Conservation (phyloP, 2,888 invertebrate genomes). For the Ctena decussata region DNA sequence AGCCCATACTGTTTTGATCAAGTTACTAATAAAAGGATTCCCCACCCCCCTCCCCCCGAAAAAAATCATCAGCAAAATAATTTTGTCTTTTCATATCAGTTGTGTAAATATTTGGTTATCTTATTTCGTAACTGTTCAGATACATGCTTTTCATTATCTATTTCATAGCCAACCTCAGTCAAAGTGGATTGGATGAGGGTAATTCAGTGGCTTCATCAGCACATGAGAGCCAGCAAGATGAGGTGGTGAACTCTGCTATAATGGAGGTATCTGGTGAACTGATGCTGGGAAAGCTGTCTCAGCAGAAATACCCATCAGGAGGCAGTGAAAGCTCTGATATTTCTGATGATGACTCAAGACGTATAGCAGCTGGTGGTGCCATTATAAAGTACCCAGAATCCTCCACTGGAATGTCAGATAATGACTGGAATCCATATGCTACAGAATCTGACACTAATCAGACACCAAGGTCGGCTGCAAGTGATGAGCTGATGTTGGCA, state of each 20-base stretch:
- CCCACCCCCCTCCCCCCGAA: too few relatives aligned
- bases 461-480: constrained; percentile 71
- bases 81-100: too few relatives aligned
- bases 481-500: constrained; percentile 39
- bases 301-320: constrained; percentile 55
- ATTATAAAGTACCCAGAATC: constrained; percentile 81
- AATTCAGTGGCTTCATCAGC: constrained; percentile 54
- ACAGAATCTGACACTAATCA: constrained; percentile 81
- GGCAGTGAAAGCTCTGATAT: constrained; percentile 70
- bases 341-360: constrained; percentile 61
- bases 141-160: too few relatives aligned
- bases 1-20: too few relatives aligned
- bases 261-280: constrained; percentile 81
- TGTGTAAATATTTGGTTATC: too few relatives aligned
- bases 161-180: constrained; percentile 44
- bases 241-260: constrained; percentile 76
- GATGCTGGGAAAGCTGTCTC: constrained; percentile 74
- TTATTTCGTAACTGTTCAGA: too few relatives aligned
- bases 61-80: too few relatives aligned
- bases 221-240: constrained; percentile 70
- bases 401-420: constrained; percentile 79
- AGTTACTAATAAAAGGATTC: too few relatives aligned
- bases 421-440: constrained; percentile 82
- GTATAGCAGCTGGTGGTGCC: constrained; percentile 52
- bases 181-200: constrained; percentile 50